phyloP scores from a whole-genome alignment of 1,140 invertebrate species.

The Achroia grisella region DNA sequence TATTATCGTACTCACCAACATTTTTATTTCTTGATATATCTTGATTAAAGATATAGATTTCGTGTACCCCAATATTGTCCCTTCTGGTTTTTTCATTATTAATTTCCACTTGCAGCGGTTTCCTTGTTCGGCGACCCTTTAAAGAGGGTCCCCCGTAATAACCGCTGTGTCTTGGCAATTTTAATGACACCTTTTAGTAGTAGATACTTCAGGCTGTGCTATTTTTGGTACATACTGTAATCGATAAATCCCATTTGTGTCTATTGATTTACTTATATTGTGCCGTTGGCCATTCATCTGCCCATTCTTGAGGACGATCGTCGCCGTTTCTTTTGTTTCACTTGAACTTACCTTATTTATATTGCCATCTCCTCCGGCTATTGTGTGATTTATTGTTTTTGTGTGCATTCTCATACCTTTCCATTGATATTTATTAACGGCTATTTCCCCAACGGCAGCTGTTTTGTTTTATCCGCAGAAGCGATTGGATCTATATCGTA shows the following conservation, averaged over 20 bases:
- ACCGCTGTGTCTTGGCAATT: slow-evolving; percentile 28
- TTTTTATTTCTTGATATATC: too few relatives aligned
- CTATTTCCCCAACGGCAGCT: slow-evolving; percentile 12
- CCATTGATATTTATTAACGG: slow-evolving; percentile 12
- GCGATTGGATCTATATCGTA: slow-evolving; percentile 7
- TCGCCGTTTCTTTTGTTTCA: slow-evolving; percentile 22
- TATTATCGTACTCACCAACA: too few relatives aligned
- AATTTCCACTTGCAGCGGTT: background rate
- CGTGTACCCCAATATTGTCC: too few relatives aligned
- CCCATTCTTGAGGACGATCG: background rate
- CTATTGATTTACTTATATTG: background rate
- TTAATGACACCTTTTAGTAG: slow-evolving; percentile 34
- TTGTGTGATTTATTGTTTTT: slow-evolving; percentile 27
- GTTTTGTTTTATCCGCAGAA: slow-evolving; percentile 22
- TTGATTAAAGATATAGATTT: too few relatives aligned
- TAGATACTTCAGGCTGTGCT: slow-evolving; percentile 25
- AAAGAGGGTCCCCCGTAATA: slow-evolving; percentile 27
- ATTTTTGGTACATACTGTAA: slow-evolving; percentile 25
- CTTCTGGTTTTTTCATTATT: too few relatives aligned
- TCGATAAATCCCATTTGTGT: slow-evolving; percentile 10
- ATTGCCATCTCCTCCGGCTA: slow-evolving; percentile 15
- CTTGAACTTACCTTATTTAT: slow-evolving; percentile 17
- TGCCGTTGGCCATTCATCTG: background rate
- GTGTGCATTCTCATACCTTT: slow-evolving; percentile 7
- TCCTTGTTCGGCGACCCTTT: background rate